These are phyloP conservation scores for Drosophila ohnishii DNA, from an alignment of 1,140 invertebrate species.

Conservation along the genomic window DNA sequence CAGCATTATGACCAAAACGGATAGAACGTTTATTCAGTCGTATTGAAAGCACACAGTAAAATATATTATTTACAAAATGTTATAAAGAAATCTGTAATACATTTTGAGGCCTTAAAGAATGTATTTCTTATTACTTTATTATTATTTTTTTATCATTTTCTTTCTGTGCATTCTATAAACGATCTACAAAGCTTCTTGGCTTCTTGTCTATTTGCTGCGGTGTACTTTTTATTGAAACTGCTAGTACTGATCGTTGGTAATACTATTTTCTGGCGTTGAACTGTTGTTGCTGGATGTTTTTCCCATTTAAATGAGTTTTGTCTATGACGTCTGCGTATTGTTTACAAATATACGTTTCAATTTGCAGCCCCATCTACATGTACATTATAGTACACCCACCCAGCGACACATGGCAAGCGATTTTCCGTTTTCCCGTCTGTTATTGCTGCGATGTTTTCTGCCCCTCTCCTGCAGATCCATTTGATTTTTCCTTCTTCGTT, in stretches of 20 bases:
- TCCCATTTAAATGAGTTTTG: constrained; percentile 73
- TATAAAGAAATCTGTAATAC: background rate
- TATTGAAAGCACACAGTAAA: constrained; percentile 5
- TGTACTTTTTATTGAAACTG: constrained; percentile 34
- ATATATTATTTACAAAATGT: background rate
- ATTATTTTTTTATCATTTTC: background rate
- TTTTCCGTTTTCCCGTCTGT: constrained; percentile 39
- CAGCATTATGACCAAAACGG: constrained; percentile 61
- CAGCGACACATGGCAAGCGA: constrained; percentile 67
- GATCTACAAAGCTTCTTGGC: constrained; percentile 33
- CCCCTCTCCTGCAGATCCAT: constrained; percentile 39
- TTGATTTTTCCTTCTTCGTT: constrained; percentile 44
- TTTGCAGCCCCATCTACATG: constrained; percentile 54
- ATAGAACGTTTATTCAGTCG: constrained; percentile 11
- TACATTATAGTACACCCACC: constrained; percentile 48
- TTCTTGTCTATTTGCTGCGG: background rate
- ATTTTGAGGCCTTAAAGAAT: too few species aligned
- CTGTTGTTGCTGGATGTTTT: constrained; percentile 40
- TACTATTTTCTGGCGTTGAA: constrained; percentile 12
- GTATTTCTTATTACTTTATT: background rate
- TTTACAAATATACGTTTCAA: constrained; percentile 80
- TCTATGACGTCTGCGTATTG: constrained; percentile 79
- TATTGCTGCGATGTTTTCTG: constrained; percentile 24
- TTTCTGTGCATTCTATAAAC: constrained; percentile 11
- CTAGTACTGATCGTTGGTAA: constrained; percentile 19